A percentile compares a stretch with the other conserved stretches of the same genome.
Evolutionary conservation across 2,797 vertebrate genomes (phyloP).

Genomic region (Amblyraja radiata): DNA sequence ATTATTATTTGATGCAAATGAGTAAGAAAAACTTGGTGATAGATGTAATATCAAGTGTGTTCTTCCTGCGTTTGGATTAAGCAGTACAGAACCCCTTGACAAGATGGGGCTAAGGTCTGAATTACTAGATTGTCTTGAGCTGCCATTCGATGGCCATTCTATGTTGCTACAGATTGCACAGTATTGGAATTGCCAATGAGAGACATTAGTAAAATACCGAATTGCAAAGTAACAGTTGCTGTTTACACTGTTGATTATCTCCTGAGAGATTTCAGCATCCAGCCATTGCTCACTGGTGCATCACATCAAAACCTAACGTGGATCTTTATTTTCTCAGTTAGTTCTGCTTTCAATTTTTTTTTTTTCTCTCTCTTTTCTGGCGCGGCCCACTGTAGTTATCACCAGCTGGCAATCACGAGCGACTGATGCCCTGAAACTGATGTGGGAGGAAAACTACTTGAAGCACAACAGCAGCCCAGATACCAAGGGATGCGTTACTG

Average conservation of each 20-base stretch:
- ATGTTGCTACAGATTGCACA: background rate
- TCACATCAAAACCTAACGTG: background rate
- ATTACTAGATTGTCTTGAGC: background rate
- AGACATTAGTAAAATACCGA: background rate
- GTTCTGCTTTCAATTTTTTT: background rate
- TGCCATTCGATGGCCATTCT: background rate
- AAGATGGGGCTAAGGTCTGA: background rate
- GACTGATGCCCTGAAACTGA: background rate
- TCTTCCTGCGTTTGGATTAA: background rate
- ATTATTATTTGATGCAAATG: background rate
- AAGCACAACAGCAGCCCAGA: background rate
- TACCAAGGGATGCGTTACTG: background rate
- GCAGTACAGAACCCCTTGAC: background rate
- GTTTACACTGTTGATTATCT: constrained; percentile 24
- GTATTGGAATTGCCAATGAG: constrained; percentile 3
- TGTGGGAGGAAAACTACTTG: background rate
- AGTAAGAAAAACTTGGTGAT: background rate
- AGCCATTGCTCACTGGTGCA: background rate
- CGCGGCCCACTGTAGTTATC: background rate
- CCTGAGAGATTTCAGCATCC: background rate
- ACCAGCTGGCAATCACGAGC: background rate
- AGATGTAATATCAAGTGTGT: background rate
- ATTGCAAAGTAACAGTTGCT: constrained; percentile 5
- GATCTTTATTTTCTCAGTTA: constrained; percentile 4
- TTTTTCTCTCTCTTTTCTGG: background rate